phyloP scores from a whole-genome alignment of 2,888 invertebrate genomes.

The Aphidius colemani region DNA sequence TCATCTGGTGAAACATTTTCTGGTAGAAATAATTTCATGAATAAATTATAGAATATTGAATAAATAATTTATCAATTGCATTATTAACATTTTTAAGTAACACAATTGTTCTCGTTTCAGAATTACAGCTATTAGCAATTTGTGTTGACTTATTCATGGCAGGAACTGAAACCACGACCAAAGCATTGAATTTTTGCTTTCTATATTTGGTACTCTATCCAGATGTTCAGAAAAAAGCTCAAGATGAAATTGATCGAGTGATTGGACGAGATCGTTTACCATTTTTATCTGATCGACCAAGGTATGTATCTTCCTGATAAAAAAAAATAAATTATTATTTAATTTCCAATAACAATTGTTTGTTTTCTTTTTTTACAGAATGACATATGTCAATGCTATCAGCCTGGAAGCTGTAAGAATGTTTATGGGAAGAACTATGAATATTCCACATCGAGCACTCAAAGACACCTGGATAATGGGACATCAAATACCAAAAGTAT shows the following conservation, averaged over 20 bases:
- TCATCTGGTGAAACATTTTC: slow-evolving; percentile 62
- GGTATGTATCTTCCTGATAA: slow-evolving; percentile 61
- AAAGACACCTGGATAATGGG: slow-evolving; percentile 74
- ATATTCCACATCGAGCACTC: slow-evolving; percentile 79
- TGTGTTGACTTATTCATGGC: slow-evolving; percentile 88
- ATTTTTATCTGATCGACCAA: slow-evolving; percentile 71
- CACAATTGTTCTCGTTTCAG: slow-evolving; percentile 61
- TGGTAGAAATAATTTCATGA: slow-evolving; percentile 41
- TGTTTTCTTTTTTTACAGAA: slow-evolving; percentile 58
- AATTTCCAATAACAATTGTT: not conserved
- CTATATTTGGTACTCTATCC: slow-evolving; percentile 74
- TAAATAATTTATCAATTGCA: not conserved
- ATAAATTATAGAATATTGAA: slow-evolving; percentile 12
- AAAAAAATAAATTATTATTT: not conserved
- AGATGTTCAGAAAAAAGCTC: slow-evolving; percentile 75
- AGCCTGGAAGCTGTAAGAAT: slow-evolving; percentile 78
- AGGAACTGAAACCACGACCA: slow-evolving; percentile 84
- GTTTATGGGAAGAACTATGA: slow-evolving; percentile 79
- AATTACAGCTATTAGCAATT: slow-evolving; percentile 77
- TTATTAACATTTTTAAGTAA: not conserved
- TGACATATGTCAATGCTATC: slow-evolving; percentile 82
- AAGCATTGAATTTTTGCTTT: slow-evolving; percentile 78
- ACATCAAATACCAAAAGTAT: slow-evolving; percentile 77
- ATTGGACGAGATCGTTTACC: slow-evolving; percentile 74
- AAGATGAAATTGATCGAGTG: slow-evolving; percentile 76